These are phyloP conservation scores for Chaetura pelagica DNA, from an alignment of 2,113 vertebrate species.

Conservation along the genomic window DNA sequence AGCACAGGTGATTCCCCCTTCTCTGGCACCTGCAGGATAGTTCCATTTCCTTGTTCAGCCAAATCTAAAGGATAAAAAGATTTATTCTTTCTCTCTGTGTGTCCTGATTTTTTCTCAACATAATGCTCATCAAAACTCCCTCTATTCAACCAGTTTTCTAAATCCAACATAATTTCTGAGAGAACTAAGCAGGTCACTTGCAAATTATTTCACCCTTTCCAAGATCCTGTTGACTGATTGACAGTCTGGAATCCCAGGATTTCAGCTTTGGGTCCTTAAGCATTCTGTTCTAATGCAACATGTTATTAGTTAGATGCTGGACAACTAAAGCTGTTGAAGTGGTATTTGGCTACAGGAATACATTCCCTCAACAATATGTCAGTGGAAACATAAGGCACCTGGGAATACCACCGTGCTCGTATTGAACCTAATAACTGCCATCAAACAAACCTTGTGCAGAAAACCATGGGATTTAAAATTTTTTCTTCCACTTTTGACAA, in stretches of 20 bases:
- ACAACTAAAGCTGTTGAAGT: not conserved
- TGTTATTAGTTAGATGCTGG: not conserved
- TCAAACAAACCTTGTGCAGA: not conserved
- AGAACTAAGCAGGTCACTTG: not conserved
- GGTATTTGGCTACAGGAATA: not conserved
- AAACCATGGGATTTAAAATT: not conserved
- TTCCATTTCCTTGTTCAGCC: not conserved
- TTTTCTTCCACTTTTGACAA: not conserved
- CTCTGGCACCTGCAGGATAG: not conserved
- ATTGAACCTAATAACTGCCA: not conserved
- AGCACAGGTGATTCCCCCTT: not conserved
- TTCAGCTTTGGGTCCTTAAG: not conserved
- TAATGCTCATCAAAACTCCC: not conserved
- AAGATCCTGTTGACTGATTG: not conserved
- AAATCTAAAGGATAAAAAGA: not conserved
- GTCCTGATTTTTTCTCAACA: not conserved
- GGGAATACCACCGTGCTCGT: not conserved
- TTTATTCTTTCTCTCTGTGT: not conserved
- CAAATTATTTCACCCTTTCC: not conserved
- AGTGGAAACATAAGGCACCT: not conserved
- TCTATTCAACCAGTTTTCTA: not conserved
- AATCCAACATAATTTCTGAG: not conserved
- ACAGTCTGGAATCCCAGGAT: not conserved
- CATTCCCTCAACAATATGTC: not conserved
- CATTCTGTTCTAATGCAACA: rapidly evolving